Base-by-base conservation (phyloP, 2,888 invertebrate species). In the Iselma pallidipennis region DNA sequence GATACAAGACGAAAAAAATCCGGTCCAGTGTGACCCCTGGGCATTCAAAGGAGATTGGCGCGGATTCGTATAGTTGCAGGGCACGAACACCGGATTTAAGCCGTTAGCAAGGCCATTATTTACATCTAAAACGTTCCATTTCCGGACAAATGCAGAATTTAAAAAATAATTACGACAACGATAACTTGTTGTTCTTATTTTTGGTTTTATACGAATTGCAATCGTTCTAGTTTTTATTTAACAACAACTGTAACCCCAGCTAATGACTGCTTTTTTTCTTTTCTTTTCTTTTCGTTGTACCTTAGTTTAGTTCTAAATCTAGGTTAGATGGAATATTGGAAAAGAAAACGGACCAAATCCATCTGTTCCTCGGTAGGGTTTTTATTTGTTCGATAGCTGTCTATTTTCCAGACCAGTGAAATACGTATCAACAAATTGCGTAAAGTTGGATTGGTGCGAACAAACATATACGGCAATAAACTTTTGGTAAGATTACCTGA, bases 21-120 rank as follows among this genome's bases (percentile, higher is more conserved):
- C 73, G 61, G 66, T 71, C 72, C 70, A 61, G 63, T 63, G 66
- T 71, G 66, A 73, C 75, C 74, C 74, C 68, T 71, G 74, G 75
- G 75, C 73, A 74, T 76, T 76, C 71, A 69, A 71, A 73, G 71
- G 72, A 74, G 72, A 75, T 75, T 74, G 74, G 70, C 67, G 69
- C 68, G 68, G 75, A 73, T 74, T 70, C 73, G 63, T 58, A 59
- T 65, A 66, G 69, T 65, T 68, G 58, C 50, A 49, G 57, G 59
- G 55, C 60, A 63, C 63, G 59, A 63, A 63, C 63, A 57, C 57
- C 63, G 63, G 57, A 63, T 63, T 52, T 59, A 37, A 45, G 56
- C 63, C 63, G 63, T 63, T 63, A 63, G 55, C 56, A 56, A 37
- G 53, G 28, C 63, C 59, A 63, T 63, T 63, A 63, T 63, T 63